Evolutionary conservation across 1,140 invertebrate species (phyloP).

Genomic region (Mya arenaria): DNA sequence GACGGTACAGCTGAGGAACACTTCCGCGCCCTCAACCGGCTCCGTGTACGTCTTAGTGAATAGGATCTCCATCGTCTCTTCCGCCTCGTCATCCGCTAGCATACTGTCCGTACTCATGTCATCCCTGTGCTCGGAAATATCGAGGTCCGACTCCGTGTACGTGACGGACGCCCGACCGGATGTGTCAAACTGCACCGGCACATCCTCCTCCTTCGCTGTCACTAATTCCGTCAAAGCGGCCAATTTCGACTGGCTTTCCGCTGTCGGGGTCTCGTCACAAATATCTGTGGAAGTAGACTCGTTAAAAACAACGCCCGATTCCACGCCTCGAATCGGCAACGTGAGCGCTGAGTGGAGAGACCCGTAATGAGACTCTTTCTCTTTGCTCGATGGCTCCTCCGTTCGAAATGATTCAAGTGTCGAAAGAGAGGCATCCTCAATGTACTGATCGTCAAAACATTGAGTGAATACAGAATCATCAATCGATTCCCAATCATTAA

Average conservation of each 20-base stretch:
- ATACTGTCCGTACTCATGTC: slow-evolving; percentile 68
- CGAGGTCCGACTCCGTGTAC: slow-evolving; percentile 72
- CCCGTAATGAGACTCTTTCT: no score
- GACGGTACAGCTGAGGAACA: slow-evolving; percentile 68
- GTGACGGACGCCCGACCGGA: slow-evolving; percentile 59
- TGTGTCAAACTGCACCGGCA: slow-evolving; percentile 38
- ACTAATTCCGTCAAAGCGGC: slow-evolving; percentile 37
- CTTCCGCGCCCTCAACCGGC: slow-evolving; percentile 54
- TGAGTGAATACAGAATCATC: no score
- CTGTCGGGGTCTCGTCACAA: slow-evolving; percentile 53
- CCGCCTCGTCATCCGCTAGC: slow-evolving; percentile 74
- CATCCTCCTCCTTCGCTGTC: slow-evolving; percentile 24
- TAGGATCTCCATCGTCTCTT: slow-evolving; percentile 63
- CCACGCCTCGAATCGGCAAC: not conserved
- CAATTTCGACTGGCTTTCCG: slow-evolving; percentile 35
- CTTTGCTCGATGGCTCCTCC: no score
- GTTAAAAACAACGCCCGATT: not conserved
- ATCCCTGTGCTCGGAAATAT: slow-evolving; percentile 71
- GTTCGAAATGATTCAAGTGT: no score
- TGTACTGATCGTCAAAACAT: no score
- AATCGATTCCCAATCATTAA: no score
- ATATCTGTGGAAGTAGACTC: slow-evolving; percentile 39
- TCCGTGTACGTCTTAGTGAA: slow-evolving; percentile 67
- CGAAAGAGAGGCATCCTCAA: no score
- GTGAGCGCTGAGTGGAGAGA: not conserved